Evolutionary conservation across 1,140 invertebrate genomes (phyloP), one percentile per base, ranked within the genome.

Genomic region (Diprion similis): DNA sequence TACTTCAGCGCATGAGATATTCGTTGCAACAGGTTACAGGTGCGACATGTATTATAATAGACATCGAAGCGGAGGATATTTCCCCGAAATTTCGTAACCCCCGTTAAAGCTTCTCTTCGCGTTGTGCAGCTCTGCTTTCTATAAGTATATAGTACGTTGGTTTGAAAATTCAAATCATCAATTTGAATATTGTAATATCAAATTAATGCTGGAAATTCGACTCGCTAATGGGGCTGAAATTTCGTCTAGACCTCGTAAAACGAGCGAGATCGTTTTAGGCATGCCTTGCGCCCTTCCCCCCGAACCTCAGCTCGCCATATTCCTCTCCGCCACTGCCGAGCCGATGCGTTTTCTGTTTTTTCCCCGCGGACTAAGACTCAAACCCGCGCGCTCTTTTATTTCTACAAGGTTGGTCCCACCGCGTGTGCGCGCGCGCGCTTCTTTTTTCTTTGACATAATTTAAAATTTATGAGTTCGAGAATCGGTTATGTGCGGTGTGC

Each of bases 391-490:
- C 82, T 81, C 80, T 82, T 80, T 83, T 77, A 65, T 78, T 72
- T 78, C 78, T 69, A 75, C 79, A 78, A 79, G 75, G 78, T 82
- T 71, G 80, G 78, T 80, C 80, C 77, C 73, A 78, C 76, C 77
- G 73, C 51, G 51, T 59, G 24, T 37, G 24, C 24, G 24, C 24
- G 77, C 80, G 75, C 75, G 77, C 79, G 75, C 68, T 80, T 83
- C 84, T 78, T 85, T 86, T 87, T 85, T 79, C 75, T 71, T 80
- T 77, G 82, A 83, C 80, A 84, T 87, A 86, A 87, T 87, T 86
- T 86, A 84, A 86, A 87, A 87, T 86, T 85, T 87, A 85, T 87
- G 84, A 85, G 85, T 84, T 85, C 84, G 79, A 78, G 81, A 83
- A 84, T 87, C 84, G 79, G 78, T 83, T 84, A 81, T 84, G 79